Base-by-base conservation (phyloP, 2,113 vertebrate genomes). In the Channa maculata region DNA sequence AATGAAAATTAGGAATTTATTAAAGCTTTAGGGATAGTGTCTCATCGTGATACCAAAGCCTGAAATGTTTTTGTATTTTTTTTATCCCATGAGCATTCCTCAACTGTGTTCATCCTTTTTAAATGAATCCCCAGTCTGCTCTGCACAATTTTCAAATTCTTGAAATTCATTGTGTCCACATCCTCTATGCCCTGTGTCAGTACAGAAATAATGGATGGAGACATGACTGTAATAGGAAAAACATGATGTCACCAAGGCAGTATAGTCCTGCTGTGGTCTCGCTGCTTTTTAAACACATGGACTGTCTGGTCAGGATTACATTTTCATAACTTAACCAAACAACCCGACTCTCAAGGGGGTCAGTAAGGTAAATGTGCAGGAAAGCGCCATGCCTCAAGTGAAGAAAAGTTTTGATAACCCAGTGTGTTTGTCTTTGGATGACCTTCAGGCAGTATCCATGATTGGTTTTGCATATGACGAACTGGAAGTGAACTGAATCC, bases 401-500 rank as follows among this genome's bases (percentile, higher is more conserved):
- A 57, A 71, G 43, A 49, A 5, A 49, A 5, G 41, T 69, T 72
- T 75, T 45, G 14, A n/a, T 24, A 15, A 33, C 44, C 8, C 57
- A 5, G 57, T 8, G 3, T 61, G 37, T 73, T 70, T 52, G 60
- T 77, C n/a, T 60, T 2, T 64, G 62, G 73, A 64, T 73, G 63
- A 64, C 44, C 67, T 71, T 58, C 79, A 60, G 52, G 44, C 57
- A 48, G 67, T 50, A 66, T 80, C 45, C 70, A 51, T 87, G 83
- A 91, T 90, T 77, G 48, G 77, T 89, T 92, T 77, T 84, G 34
- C 88, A 89, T 65, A 71, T 83, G 86, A 82, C 65, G 34, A 75
- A 66, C 61, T 48, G 43, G 14, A 38, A 60, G 51, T 60, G 15
- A 65, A 67, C 52, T 43, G 64, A 78, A 73, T 63, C 70, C 48